These are phyloP conservation scores for Eupithecia abbreviata DNA, from an alignment of 2,888 invertebrate species.

Conservation along the genomic window DNA sequence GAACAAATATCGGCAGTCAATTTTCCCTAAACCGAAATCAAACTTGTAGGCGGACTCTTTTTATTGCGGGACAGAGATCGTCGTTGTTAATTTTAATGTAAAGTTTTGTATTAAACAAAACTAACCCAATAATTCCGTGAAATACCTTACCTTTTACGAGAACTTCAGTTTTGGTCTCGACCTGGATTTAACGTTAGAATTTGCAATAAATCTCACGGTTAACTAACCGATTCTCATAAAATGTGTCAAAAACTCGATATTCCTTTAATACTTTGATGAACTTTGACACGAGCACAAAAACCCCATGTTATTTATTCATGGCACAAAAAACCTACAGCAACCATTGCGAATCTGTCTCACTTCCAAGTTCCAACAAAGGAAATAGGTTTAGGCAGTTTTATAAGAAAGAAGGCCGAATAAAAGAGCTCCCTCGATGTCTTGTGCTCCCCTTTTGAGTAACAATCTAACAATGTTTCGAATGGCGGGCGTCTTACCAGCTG, in stretches of 20 bases:
- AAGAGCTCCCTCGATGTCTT: slow-evolving; percentile 69
- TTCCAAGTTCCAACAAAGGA: slow-evolving; percentile 56
- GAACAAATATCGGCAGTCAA: too few species aligned
- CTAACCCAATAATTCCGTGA: neutral
- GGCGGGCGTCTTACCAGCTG: slow-evolving; percentile 75
- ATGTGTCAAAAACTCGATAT: slow-evolving; percentile 37
- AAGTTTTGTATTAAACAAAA: neutral
- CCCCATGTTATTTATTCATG: slow-evolving; percentile 62
- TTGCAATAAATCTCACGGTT: slow-evolving; percentile 14
- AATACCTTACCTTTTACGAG: neutral
- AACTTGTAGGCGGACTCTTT: too few species aligned
- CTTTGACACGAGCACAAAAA: slow-evolving; percentile 71
- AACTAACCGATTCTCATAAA: slow-evolving; percentile 19
- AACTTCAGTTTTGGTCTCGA: neutral
- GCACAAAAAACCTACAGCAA: slow-evolving; percentile 59
- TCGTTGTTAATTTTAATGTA: neutral
- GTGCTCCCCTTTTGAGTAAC: slow-evolving; percentile 69
- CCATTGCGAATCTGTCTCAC: slow-evolving; percentile 70
- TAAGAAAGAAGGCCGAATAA: slow-evolving; percentile 52
- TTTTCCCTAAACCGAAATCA: too few species aligned
- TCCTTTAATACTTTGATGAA: slow-evolving; percentile 62
- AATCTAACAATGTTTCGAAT: slow-evolving; percentile 74
- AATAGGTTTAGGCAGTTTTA: slow-evolving; percentile 52
- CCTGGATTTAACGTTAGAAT: neutral
- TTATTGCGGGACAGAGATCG: neutral